A percentile compares a stretch with the other conserved stretches of the same genome.
Conservation (phyloP, 1,140 invertebrate genomes). For the Phymorhynchus buccinoides region DNA sequence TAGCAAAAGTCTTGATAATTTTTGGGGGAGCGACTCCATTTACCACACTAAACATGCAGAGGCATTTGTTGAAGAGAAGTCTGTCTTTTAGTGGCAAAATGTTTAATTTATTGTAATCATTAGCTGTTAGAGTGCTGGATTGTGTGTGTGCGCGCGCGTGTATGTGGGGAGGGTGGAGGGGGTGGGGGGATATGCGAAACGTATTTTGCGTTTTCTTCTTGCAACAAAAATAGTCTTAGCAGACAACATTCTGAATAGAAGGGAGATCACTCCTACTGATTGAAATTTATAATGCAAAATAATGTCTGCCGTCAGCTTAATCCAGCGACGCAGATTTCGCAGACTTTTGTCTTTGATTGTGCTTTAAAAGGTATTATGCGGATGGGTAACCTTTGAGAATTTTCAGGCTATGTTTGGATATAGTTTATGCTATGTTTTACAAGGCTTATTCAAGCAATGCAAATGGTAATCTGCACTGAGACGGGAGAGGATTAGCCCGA, state of each 20-base stretch:
- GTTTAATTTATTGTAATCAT: too few relatives aligned
- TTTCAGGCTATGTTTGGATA: not conserved
- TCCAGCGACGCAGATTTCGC: not conserved
- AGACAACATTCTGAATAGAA: not conserved
- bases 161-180: not conserved
- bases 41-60: not conserved
- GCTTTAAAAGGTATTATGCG: not conserved
- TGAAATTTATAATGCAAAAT: not conserved
- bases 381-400: not conserved
- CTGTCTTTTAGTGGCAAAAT: too few relatives aligned
- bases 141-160: constrained; percentile 16
- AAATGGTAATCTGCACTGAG: not conserved
- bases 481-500: too few relatives aligned
- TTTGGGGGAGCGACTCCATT: too few relatives aligned
- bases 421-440: not conserved
- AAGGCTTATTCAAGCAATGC: not conserved
- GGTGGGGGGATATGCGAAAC: not conserved
- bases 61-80: not conserved
- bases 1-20: too few relatives aligned
- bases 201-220: not conserved
- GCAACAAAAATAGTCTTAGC: not conserved
- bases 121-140: not conserved
- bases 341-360: not conserved
- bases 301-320: not conserved
- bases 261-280: not conserved